Evolutionary conservation across 2,888 invertebrate species (phyloP).

Genomic region (Platycheirus albimanus): DNA sequence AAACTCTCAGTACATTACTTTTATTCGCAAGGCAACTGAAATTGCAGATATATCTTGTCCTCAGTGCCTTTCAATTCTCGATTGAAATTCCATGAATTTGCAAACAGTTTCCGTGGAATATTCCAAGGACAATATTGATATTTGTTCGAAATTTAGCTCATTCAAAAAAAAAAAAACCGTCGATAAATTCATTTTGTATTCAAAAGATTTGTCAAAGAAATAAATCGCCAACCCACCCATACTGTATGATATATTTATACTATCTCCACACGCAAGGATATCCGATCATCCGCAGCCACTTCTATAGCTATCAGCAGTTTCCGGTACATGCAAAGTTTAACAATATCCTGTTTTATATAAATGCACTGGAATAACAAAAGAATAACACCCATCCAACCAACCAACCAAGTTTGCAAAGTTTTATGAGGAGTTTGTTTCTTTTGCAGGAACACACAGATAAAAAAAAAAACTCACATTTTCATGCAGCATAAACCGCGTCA

Average conservation of each 20-base stretch:
- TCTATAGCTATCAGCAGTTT: constrained; percentile 31
- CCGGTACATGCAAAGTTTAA: constrained; percentile 44
- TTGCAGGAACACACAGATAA: neutral
- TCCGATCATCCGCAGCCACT: constrained; percentile 26
- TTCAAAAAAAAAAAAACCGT: neutral
- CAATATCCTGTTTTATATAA: constrained; percentile 48
- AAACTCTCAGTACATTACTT: too few species aligned
- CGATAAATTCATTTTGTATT: constrained; percentile 21
- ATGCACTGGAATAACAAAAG: constrained; percentile 36
- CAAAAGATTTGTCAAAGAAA: constrained; percentile 35
- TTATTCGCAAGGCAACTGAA: too few species aligned
- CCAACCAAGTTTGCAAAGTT: constrained; percentile 3
- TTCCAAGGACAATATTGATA: constrained; percentile 8
- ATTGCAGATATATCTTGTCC: too few species aligned
- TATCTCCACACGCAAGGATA: neutral
- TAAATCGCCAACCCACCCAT: neutral
- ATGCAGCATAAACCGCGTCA: constrained; percentile 45
- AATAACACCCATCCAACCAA: constrained; percentile 2
- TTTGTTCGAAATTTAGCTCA: neutral
- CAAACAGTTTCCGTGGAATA: neutral
- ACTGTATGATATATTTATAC: neutral
- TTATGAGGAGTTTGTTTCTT: constrained; percentile 16
- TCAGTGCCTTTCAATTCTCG: too few species aligned
- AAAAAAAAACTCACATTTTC: constrained; percentile 25
- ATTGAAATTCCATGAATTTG: too few species aligned